Evolutionary conservation across 2,888 invertebrate genomes (phyloP).

Genomic region (Acronicta psi): DNA sequence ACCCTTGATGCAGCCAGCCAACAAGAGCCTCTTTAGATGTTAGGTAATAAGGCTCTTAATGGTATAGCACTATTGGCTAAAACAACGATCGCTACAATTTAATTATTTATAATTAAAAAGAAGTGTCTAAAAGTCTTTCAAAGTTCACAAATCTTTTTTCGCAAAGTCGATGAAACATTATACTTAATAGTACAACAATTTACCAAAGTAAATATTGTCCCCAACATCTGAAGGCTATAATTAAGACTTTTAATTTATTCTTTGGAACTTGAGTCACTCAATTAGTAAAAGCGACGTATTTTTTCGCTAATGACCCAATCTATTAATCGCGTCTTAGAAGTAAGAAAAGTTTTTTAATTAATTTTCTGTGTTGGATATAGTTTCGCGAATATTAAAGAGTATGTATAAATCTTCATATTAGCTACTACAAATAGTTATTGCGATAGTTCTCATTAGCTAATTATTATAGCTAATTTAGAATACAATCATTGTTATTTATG

Average conservation of each 20-base stretch:
- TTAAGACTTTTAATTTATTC: slow-evolving; percentile 22
- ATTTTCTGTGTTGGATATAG: slow-evolving; percentile 1
- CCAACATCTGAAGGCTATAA: slow-evolving; percentile 6
- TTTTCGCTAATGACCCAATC: slow-evolving; percentile 36
- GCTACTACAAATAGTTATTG: too few relatives aligned
- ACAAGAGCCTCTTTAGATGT: too few relatives aligned
- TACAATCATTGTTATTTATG: too few relatives aligned
- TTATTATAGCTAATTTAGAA: too few relatives aligned
- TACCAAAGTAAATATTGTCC: slow-evolving; percentile 14
- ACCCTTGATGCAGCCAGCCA: too few relatives aligned
- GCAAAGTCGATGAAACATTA: slow-evolving; percentile 10
- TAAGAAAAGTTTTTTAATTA: slow-evolving; percentile 24
- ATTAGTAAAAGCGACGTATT: slow-evolving; percentile 25
- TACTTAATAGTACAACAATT: slow-evolving; percentile 4
- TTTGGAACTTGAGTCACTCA: slow-evolving; percentile 19
- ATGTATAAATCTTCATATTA: too few relatives aligned
- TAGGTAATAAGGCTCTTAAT: too few relatives aligned
- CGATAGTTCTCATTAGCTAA: too few relatives aligned
- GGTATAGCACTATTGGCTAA: too few relatives aligned
- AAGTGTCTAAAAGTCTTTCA: background rate
- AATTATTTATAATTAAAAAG: background rate
- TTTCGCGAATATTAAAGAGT: background rate
- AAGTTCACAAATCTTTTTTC: slow-evolving; percentile 1
- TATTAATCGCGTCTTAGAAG: slow-evolving; percentile 16
- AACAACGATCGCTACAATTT: too few relatives aligned